phyloP scores from a whole-genome alignment of 2,888 invertebrate genomes.

The Pollenia labialis region DNA sequence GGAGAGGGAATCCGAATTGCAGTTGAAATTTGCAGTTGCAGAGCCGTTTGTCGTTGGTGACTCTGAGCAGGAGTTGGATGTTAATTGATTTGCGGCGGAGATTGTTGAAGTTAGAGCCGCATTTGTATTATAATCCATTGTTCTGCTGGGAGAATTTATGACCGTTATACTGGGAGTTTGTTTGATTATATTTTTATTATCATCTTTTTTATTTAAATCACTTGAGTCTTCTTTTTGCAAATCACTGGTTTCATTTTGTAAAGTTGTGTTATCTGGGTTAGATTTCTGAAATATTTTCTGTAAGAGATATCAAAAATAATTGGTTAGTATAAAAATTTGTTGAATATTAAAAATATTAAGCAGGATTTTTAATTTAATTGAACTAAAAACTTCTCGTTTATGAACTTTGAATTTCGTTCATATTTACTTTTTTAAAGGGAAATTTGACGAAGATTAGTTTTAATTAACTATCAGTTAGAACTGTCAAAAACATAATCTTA shows the following conservation, averaged over 20 bases:
- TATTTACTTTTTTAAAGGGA: no score
- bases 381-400: no score
- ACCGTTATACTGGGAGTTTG: constrained; percentile 56
- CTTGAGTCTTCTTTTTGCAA: constrained; percentile 34
- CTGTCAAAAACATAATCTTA: no score
- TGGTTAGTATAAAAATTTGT: neutral
- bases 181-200: constrained; percentile 44
- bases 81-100: neutral
- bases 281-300: constrained; percentile 53
- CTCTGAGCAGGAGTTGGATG: constrained; percentile 27
- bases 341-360: neutral
- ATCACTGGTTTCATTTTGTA: constrained; percentile 63
- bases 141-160: constrained; percentile 40
- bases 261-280: constrained; percentile 14
- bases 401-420: no score
- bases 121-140: constrained; percentile 50
- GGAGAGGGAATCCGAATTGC: constrained; percentile 42
- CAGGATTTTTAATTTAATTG: no score
- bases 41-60: constrained; percentile 35
- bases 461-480: no score
- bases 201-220: constrained; percentile 49
- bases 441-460: no score
- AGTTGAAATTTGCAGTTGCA: constrained; percentile 41
- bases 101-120: constrained; percentile 4
- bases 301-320: neutral